phyloP scores from a whole-genome alignment of 2,888 invertebrate genomes.

The Aquatica leii region DNA sequence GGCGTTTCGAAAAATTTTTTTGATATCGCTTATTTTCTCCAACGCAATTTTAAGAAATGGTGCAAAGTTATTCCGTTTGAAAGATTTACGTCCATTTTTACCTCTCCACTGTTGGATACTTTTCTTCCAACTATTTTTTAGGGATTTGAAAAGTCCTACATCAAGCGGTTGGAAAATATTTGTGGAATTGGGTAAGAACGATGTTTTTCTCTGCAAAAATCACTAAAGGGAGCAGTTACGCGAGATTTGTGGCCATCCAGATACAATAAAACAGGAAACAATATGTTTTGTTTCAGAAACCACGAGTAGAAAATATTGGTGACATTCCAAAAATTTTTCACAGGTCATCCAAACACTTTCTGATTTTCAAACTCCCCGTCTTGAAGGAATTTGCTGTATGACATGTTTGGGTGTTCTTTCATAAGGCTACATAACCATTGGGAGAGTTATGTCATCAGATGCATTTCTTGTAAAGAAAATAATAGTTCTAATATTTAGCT shows the following conservation, averaged over 20 bases:
- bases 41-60: too few species aligned
- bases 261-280: constrained; percentile 23
- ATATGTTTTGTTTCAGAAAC: constrained; percentile 20
- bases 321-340: constrained; percentile 49
- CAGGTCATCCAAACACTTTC: constrained; percentile 60
- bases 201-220: constrained; percentile 30
- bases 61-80: too few species aligned
- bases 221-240: constrained; percentile 18
- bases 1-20: too few species aligned
- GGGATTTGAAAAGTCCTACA: too few species aligned
- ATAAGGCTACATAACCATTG: constrained; percentile 48
- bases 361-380: constrained; percentile 56
- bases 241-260: constrained; percentile 28
- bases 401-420: constrained; percentile 47
- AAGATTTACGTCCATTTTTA: too few species aligned
- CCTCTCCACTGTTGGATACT: too few species aligned
- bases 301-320: constrained; percentile 25
- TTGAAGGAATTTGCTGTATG: constrained; percentile 45
- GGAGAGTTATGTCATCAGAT: constrained; percentile 38
- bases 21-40: too few species aligned
- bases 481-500: constrained; percentile 8
- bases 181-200: too few species aligned
- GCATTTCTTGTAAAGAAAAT: constrained; percentile 38
- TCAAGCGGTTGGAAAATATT: too few species aligned
- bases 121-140: too few species aligned